These are phyloP conservation scores for Onthophagus taurus DNA, from an alignment of 1,140 invertebrate species.

Conservation along the genomic window DNA sequence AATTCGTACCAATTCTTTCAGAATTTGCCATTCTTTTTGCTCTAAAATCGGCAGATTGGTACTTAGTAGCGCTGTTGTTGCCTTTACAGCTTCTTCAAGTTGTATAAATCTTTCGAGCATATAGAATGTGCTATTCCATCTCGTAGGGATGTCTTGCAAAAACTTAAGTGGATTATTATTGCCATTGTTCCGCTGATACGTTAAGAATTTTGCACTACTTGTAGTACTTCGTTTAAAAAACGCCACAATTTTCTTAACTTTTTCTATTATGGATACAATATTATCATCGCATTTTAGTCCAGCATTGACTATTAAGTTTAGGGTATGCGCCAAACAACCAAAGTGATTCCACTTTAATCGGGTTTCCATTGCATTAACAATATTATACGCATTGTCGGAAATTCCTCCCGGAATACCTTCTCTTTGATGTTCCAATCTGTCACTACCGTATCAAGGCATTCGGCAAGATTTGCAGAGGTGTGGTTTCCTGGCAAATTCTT, in stretches of 20 bases:
- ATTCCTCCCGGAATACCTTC: too few relatives aligned
- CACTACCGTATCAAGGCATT: too few relatives aligned
- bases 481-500: too few relatives aligned
- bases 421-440: too few relatives aligned
- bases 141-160: slow-evolving; percentile 23
- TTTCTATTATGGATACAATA: slow-evolving; percentile 10
- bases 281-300: slow-evolving; percentile 7
- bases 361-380: slow-evolving; percentile 19
- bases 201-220: slow-evolving; percentile 22
- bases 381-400: slow-evolving; percentile 24
- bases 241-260: slow-evolving; percentile 23
- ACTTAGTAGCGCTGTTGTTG: neutral
- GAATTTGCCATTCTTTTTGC: slow-evolving; percentile 5
- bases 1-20: neutral
- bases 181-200: slow-evolving; percentile 11
- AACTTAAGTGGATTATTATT: slow-evolving; percentile 8
- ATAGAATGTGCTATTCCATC: slow-evolving; percentile 34
- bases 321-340: slow-evolving; percentile 25
- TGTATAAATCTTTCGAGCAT: slow-evolving; percentile 31
- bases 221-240: slow-evolving; percentile 26
- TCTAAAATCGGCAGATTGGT: slow-evolving; percentile 3
- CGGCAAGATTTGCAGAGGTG: too few relatives aligned
- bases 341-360: slow-evolving; percentile 21
- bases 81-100: slow-evolving; percentile 17
- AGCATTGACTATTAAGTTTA: slow-evolving; percentile 23